Base-by-base conservation (phyloP, 1,140 invertebrate genomes). In the Conus betulinus region DNA sequence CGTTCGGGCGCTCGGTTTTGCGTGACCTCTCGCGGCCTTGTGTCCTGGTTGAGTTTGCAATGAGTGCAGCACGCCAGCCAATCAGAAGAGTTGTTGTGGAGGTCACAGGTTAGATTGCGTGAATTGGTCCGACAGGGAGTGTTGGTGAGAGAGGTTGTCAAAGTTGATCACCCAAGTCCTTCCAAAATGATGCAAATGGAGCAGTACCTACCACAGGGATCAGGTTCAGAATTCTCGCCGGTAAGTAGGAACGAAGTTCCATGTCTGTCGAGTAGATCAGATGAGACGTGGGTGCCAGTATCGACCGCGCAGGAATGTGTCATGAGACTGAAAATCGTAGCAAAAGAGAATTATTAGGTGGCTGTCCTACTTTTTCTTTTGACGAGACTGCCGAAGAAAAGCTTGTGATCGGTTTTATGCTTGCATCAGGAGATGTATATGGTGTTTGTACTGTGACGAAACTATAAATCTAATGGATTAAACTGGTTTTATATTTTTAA, bases 151-250 rank as follows among this genome's bases (percentile, higher is more conserved):
- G 51, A 67, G 76, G 53, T 52, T 51, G 55, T 55, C 67, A 85
- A 88, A 88, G 81, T 78, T 85, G 79, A 52, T 27, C 25, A 57
- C 51, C 23, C 55, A 85, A 90, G 89, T 57, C 51, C n/a, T 52
- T n/a, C 82, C 86, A 93, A 93, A 89, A 93, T 92, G 92, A 93
- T 93, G 91, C 89, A 93, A 91, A 89, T 92, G 87, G 90, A 93
- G 74, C 88, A 83, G 55, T 87, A 91, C 74, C 86, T 91, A 74
- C 88, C 89, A 27, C 87, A 88, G 11, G 79, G 87, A 74, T 90
- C 90, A 82, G 90, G 74, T 53, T 52, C 78, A 71, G 89, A 81
- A 52, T 52, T 91, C 25, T 85, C 90, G 39, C 90, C 91, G 91
- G 93, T 93, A 90, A 90, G 92, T 91, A 87, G 74, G 15, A 52